These are phyloP conservation scores for Drosophila anceps DNA, from an alignment of 2,888 invertebrate genomes.

Conservation along the genomic window DNA sequence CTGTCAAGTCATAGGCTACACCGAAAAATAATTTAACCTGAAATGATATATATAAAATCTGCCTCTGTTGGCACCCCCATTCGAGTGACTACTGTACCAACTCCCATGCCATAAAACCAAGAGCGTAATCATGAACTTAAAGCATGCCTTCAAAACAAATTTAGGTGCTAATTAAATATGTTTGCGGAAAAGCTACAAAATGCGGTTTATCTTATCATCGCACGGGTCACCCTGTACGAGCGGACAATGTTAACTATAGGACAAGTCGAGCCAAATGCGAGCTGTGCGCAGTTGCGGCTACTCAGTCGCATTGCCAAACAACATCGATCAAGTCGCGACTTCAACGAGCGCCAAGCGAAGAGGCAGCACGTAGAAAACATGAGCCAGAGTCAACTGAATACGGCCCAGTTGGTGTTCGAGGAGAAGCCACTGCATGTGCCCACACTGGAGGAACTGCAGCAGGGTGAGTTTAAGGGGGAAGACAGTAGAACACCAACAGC, in stretches of 20 bases:
- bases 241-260: conserved; percentile 73
- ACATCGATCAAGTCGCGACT: conserved; percentile 46
- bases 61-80: neutral
- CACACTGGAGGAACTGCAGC: conserved; percentile 88
- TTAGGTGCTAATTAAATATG: conserved; percentile 42
- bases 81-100: conserved; percentile 25
- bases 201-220: conserved; percentile 68
- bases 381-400: conserved; percentile 76
- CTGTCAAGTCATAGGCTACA: neutral
- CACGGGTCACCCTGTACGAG: conserved; percentile 68
- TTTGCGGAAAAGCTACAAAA: conserved; percentile 14
- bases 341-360: conserved; percentile 3
- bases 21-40: neutral
- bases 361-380: conserved; percentile 34
- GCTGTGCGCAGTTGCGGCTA: conserved; percentile 14
- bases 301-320: conserved; percentile 66
- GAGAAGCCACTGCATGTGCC: conserved; percentile 88
- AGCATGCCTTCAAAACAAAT: conserved; percentile 29
- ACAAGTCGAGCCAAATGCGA: conserved; percentile 44
- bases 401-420: conserved; percentile 85
- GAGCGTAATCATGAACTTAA: conserved; percentile 39
- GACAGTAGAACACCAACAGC: conserved; percentile 1
- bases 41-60: neutral
- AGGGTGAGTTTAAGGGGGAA: conserved; percentile 81
- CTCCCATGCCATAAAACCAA: conserved; percentile 10